These are phyloP conservation scores for Sula dactylatra DNA, from an alignment of 2,113 vertebrate genomes.

Conservation along the genomic window DNA sequence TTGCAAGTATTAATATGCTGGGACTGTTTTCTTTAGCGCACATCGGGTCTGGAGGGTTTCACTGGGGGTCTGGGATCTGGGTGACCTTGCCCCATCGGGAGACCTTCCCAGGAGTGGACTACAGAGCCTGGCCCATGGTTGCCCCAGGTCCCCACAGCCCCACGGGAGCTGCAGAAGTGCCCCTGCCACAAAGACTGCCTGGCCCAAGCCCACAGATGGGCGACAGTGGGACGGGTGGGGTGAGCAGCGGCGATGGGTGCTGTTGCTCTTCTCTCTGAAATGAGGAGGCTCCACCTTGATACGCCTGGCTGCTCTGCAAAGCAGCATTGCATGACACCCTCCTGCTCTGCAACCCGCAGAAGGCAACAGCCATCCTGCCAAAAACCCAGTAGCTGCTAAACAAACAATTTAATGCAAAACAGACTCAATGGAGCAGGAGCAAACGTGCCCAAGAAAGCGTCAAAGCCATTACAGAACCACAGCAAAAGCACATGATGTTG, in stretches of 20 bases:
- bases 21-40: not conserved
- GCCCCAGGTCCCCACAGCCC: fast-evolving
- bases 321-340: not conserved
- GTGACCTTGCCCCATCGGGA: not conserved
- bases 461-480: not conserved
- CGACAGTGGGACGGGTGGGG: fast-evolving
- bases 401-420: slow-evolving; percentile 56
- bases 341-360: not conserved
- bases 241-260: fast-evolving
- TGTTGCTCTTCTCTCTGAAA: fast-evolving
- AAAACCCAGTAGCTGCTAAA: slow-evolving; percentile 38
- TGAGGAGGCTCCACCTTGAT: not conserved
- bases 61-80: not conserved
- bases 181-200: fast-evolving
- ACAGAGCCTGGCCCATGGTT: fast-evolving
- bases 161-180: fast-evolving
- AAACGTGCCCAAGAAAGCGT: slow-evolving; percentile 40
- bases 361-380: slow-evolving; percentile 21
- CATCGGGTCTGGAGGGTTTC: not conserved
- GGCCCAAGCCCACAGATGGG: not conserved
- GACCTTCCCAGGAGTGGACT: not conserved
- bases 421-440: not conserved
- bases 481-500: not conserved
- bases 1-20: not conserved
- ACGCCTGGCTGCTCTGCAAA: not conserved